phyloP scores from a whole-genome alignment of 2,113 vertebrate species.

The Geococcyx californianus region DNA sequence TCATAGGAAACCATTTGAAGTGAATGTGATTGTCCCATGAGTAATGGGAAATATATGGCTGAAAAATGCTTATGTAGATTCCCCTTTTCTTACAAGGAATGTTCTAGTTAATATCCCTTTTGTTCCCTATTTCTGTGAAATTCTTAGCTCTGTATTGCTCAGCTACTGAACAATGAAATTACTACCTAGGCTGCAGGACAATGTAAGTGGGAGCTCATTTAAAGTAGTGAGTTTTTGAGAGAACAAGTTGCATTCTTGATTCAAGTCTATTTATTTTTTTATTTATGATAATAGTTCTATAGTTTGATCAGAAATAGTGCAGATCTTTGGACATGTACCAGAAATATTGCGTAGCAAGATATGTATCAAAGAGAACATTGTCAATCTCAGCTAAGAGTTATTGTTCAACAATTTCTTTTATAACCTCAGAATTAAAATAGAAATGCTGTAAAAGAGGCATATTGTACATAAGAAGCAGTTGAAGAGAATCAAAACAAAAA shows the following conservation, averaged over 20 bases:
- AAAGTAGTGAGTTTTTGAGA: not conserved
- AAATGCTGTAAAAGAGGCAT: not conserved
- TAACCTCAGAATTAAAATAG: not conserved
- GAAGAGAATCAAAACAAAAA: no score
- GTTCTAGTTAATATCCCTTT: not conserved
- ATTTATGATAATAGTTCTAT: not conserved
- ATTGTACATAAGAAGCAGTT: not conserved
- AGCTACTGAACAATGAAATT: not conserved
- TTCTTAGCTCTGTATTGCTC: not conserved
- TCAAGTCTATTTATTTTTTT: not conserved
- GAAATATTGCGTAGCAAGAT: not conserved
- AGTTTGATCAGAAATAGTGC: not conserved
- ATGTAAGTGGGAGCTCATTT: not conserved
- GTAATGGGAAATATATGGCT: not conserved
- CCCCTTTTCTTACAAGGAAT: not conserved
- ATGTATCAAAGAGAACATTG: not conserved
- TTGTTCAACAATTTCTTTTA: not conserved
- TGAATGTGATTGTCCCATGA: not conserved
- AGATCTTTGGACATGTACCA: not conserved
- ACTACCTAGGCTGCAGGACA: not conserved
- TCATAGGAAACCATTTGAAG: not conserved
- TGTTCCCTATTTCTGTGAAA: not conserved
- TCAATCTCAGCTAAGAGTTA: not conserved
- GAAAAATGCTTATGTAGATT: not conserved
- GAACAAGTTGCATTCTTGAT: not conserved